Evolutionary conservation across 2,797 vertebrate genomes (phyloP).

Genomic region (Esox lucius): DNA sequence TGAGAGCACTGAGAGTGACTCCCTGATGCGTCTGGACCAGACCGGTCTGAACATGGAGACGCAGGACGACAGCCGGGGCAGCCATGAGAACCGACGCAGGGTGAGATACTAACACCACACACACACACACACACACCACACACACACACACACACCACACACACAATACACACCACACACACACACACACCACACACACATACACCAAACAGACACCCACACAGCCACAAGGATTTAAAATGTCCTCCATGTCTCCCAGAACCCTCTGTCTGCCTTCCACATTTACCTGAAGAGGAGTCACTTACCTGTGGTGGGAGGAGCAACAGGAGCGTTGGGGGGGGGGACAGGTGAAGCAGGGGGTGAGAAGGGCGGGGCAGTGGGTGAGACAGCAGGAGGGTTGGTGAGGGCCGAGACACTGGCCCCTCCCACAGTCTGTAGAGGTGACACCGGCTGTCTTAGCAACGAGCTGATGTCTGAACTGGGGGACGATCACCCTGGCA

Average conservation of each 20-base stretch:
- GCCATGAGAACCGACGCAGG: neutral
- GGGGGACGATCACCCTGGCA: neutral
- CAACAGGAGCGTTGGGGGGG: neutral
- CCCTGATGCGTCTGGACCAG: too few relatives aligned
- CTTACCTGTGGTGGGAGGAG: neutral
- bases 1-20: too few relatives aligned
- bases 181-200: slow-evolving; percentile 16
- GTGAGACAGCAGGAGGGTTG: neutral
- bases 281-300: neutral
- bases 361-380: neutral
- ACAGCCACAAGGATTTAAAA: neutral
- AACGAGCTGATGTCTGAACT: neutral
- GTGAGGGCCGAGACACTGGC: neutral
- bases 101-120: neutral
- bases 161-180: neutral
- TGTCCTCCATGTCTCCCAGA: neutral
- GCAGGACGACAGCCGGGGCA: neutral
- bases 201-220: slow-evolving; percentile 3
- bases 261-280: neutral
- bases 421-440: neutral
- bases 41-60: neutral
- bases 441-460: neutral
- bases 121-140: slow-evolving; percentile 8
- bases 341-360: neutral
- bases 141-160: neutral